Conservation (phyloP, 2,113 vertebrate species). For the Eulemur macaco region DNA sequence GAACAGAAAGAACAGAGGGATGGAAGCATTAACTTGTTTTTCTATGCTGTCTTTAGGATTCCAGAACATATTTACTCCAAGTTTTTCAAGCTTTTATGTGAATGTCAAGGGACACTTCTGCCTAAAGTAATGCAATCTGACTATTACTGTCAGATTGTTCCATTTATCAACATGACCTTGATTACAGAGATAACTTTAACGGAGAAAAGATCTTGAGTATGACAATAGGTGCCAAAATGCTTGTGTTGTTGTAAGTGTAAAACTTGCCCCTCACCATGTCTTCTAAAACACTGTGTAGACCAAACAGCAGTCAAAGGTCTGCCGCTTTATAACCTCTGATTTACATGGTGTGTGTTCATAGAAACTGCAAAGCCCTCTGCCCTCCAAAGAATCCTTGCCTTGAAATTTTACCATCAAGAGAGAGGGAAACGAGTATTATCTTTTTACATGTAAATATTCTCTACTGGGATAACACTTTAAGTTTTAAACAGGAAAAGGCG, state of each 20-base stretch:
- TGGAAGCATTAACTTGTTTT: background rate
- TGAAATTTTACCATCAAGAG: background rate
- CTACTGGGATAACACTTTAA: background rate
- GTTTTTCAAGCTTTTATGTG: background rate
- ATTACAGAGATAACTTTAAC: background rate
- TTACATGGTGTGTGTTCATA: background rate
- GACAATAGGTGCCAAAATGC: background rate
- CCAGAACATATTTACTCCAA: background rate
- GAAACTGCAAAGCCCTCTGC: background rate
- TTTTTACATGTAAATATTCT: background rate
- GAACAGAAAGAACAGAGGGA: background rate
- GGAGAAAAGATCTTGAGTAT: background rate
- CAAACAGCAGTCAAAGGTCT: background rate
- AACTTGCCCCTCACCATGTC: background rate
- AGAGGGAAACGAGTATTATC: background rate
- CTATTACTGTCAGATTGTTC: background rate
- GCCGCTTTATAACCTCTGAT: background rate
- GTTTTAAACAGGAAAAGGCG: background rate
- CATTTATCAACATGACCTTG: background rate
- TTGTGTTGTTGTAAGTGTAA: background rate
- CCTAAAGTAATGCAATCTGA: background rate
- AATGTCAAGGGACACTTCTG: background rate
- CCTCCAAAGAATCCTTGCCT: background rate
- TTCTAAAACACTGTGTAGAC: background rate
- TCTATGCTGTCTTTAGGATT: background rate